phyloP scores from a whole-genome alignment of 2,113 vertebrate genomes.

The Albula goreensis region DNA sequence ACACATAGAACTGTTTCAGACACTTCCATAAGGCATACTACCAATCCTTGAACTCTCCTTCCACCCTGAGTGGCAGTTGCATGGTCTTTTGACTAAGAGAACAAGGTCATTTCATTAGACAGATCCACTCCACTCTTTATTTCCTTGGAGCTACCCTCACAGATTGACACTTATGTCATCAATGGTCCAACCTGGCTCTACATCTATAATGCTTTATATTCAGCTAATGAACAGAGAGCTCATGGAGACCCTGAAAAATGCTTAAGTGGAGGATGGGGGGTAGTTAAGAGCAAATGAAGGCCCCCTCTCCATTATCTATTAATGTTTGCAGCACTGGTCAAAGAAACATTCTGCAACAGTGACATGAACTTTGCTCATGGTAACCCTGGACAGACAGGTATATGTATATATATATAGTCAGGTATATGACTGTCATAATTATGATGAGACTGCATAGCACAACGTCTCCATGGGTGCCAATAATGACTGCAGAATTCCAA shows the following conservation, averaged over 20 bases:
- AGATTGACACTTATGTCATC: background rate
- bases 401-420: background rate
- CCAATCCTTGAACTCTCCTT: constrained; percentile 9
- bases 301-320: background rate
- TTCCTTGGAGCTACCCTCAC: background rate
- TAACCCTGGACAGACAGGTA: background rate
- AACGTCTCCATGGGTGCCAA: background rate
- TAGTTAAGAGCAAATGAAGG: background rate
- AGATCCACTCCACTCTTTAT: background rate
- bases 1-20: background rate
- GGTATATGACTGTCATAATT: background rate
- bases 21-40: background rate
- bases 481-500: background rate
- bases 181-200: background rate
- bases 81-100: background rate
- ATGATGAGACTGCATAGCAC: background rate
- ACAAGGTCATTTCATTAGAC: background rate
- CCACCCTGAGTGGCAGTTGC: background rate
- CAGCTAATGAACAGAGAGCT: background rate
- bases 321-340: background rate
- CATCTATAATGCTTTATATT: background rate
- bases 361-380: background rate
- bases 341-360: background rate
- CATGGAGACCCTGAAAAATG: background rate
- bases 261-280: background rate